Conservation (phyloP, 2,113 vertebrate genomes). For the Theristicus caerulescens region DNA sequence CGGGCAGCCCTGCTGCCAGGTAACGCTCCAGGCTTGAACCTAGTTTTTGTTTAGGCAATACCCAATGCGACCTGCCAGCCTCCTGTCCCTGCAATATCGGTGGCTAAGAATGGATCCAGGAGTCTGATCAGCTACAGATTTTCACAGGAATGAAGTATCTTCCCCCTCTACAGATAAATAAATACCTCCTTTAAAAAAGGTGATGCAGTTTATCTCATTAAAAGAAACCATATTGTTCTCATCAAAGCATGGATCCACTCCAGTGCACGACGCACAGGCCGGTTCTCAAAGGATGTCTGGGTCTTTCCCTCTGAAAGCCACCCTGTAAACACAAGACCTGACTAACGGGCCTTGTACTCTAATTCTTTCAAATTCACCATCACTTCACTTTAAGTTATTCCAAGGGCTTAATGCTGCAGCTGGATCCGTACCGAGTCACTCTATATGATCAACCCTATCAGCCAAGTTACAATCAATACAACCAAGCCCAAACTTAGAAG, state of each 20-base stretch:
- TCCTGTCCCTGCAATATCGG: not conserved
- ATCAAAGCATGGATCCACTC: not conserved
- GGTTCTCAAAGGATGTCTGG: not conserved
- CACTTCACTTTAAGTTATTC: not conserved
- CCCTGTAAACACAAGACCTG: not conserved
- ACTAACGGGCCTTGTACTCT: not conserved
- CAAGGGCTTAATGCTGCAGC: not conserved
- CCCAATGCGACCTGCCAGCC: not conserved
- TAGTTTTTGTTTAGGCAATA: not conserved
- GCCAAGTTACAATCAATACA: not conserved
- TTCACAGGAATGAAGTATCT: not conserved
- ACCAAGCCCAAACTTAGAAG: not conserved
- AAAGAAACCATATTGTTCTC: not conserved
- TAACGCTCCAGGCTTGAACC: not conserved
- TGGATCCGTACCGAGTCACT: not conserved
- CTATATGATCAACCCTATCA: not conserved
- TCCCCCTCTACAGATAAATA: not conserved
- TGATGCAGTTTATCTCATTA: not conserved
- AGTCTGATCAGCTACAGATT: not conserved
- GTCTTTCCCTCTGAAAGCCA: not conserved
- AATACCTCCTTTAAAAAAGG: not conserved
- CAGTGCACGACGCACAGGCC: not conserved
- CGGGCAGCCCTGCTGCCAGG: not conserved
- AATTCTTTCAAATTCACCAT: not conserved
- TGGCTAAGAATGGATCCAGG: not conserved